Percentiles rank a stretch among this genome's conserved stretches.
Evolutionary conservation across 2,113 vertebrate genomes (phyloP).

Genomic region (Chrysemys picta): DNA sequence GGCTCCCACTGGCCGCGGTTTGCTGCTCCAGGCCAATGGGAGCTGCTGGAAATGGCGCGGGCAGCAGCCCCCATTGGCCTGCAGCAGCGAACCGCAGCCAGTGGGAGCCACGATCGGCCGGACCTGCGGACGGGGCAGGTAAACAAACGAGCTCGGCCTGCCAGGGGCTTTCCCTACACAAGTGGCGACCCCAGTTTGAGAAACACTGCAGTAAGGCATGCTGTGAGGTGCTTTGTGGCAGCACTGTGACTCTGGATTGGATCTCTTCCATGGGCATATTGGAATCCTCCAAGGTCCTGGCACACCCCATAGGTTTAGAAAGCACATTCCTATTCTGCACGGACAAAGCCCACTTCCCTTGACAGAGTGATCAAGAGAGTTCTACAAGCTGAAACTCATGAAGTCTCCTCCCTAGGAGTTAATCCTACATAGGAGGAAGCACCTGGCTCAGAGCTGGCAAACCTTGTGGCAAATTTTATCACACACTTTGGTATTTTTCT

Average conservation of each 20-base stretch:
- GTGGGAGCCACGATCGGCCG: too few relatives aligned
- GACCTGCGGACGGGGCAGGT: too few relatives aligned
- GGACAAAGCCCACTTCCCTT: rapidly evolving
- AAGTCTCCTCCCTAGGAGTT: neutral
- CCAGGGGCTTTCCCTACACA: too few relatives aligned
- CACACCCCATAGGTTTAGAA: neutral
- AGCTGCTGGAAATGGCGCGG: too few relatives aligned
- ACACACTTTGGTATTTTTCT: neutral
- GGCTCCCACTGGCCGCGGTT: too few relatives aligned
- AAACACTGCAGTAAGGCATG: too few relatives aligned
- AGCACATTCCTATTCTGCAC: neutral
- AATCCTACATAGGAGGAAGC: neutral
- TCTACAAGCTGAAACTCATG: neutral
- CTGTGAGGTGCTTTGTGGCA: rapidly evolving
- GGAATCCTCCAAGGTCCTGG: neutral
- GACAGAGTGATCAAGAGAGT: neutral
- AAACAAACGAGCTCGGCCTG: too few relatives aligned
- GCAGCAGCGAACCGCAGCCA: too few relatives aligned
- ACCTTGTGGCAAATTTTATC: neutral
- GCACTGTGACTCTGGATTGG: rapidly evolving
- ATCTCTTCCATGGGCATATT: rapidly evolving
- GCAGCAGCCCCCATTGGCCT: too few relatives aligned
- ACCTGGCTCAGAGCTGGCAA: neutral
- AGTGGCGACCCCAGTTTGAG: too few relatives aligned
- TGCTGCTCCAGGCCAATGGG: too few relatives aligned